These are phyloP conservation scores for Cheiracanthium punctorium DNA, from an alignment of 2,888 invertebrate species.

Conservation along the genomic window DNA sequence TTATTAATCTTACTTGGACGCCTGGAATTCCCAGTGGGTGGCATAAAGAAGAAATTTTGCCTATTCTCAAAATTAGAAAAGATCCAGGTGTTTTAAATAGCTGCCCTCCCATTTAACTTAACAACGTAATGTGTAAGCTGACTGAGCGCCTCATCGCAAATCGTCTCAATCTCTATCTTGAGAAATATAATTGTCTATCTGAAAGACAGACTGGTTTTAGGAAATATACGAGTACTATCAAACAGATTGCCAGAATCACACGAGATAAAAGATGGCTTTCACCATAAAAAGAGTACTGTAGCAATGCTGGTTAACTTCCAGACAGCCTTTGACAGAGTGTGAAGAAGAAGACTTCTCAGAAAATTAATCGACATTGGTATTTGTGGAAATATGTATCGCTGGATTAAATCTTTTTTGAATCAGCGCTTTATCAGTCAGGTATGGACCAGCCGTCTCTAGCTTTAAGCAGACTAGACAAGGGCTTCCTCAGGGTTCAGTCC, in stretches of 20 bases:
- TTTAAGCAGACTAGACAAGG: too few relatives aligned
- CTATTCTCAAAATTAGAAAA: background rate
- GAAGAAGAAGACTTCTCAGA: too few relatives aligned
- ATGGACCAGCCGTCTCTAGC: too few relatives aligned
- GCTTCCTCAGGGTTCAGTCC: too few relatives aligned
- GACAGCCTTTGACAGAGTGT: too few relatives aligned
- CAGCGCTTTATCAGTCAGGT: too few relatives aligned
- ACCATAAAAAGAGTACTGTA: too few relatives aligned
- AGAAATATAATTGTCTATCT: background rate
- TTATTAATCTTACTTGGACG: background rate
- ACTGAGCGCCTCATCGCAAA: background rate
- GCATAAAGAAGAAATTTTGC: background rate
- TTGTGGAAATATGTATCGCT: background rate
- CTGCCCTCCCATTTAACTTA: background rate
- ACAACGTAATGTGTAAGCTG: background rate
- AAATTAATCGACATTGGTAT: background rate
- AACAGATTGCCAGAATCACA: too few relatives aligned
- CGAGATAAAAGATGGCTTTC: too few relatives aligned
- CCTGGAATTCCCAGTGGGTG: background rate
- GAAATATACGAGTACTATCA: too few relatives aligned
- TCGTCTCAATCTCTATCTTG: background rate
- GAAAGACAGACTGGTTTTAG: background rate
- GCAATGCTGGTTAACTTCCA: too few relatives aligned
- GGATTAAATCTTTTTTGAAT: constrained; percentile 6
- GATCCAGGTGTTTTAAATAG: background rate